Conservation (phyloP, 1,140 invertebrate species). For the Theocolax elegans region DNA sequence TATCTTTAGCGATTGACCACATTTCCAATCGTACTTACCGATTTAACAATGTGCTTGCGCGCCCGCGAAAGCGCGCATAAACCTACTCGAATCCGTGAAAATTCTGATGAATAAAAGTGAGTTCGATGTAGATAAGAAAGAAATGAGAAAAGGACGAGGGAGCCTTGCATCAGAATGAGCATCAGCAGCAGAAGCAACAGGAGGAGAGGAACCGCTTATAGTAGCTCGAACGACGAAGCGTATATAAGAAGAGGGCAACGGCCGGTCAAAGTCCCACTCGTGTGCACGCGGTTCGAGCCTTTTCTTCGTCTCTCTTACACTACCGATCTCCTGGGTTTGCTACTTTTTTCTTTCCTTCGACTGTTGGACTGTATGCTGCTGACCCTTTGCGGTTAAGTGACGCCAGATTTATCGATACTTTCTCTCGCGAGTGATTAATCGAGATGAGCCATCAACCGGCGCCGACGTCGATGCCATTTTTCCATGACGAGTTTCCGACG, state of each 20-base stretch:
- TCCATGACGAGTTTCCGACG: too few species aligned
- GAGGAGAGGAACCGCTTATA: neutral
- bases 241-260: constrained; percentile 54
- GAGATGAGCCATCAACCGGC: neutral
- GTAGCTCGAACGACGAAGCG: neutral
- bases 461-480: neutral
- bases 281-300: constrained; percentile 19
- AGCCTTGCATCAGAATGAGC: too few species aligned
- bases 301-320: constrained; percentile 38
- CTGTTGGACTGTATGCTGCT: neutral
- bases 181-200: neutral
- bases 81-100: too few species aligned
- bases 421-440: neutral
- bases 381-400: neutral
- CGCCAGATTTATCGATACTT: constrained; percentile 1
- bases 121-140: too few species aligned
- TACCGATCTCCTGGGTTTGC: constrained; percentile 16
- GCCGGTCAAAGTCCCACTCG: constrained; percentile 63
- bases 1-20: too few species aligned
- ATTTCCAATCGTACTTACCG: too few species aligned
- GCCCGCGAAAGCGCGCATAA: too few species aligned
- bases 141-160: too few species aligned
- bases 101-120: too few species aligned
- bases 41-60: too few species aligned
- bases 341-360: constrained; percentile 16